These are phyloP conservation scores for Nomada fucata DNA, from an alignment of 2,888 invertebrate species.

Conservation along the genomic window DNA sequence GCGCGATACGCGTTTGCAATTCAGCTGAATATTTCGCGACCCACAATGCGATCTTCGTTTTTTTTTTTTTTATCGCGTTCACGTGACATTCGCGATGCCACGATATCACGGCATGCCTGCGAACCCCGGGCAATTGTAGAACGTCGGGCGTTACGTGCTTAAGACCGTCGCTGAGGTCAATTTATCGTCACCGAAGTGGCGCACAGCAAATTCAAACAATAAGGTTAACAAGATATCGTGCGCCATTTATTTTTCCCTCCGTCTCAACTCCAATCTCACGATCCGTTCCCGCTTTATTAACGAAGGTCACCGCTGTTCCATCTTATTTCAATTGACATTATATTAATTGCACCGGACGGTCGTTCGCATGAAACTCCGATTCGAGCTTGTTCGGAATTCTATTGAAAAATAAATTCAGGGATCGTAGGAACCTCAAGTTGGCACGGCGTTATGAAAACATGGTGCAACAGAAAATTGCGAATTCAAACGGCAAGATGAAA, in stretches of 20 bases:
- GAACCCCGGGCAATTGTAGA: slow-evolving; percentile 35
- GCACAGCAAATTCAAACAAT: slow-evolving; percentile 42
- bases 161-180: slow-evolving; percentile 52
- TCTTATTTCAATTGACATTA: too few species aligned
- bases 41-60: not conserved
- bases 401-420: too few species aligned
- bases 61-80: slow-evolving; percentile 18
- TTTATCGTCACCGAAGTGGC: slow-evolving; percentile 50
- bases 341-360: too few species aligned
- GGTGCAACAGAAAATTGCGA: too few species aligned
- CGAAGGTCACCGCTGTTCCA: too few species aligned
- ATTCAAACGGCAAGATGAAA: too few species aligned
- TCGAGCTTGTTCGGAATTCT: too few species aligned
- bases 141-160: slow-evolving; percentile 38
- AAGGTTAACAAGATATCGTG: slow-evolving; percentile 52
- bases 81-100: slow-evolving; percentile 35
- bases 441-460: too few species aligned
- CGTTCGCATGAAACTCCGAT: too few species aligned
- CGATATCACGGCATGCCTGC: slow-evolving; percentile 34
- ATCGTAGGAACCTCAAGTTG: too few species aligned
- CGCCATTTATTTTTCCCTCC: slow-evolving; percentile 32
- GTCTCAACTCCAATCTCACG: not conserved
- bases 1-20: not conserved
- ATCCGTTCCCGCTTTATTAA: not conserved
- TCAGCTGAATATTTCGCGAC: not conserved